Conservation (phyloP, 2,888 invertebrate species). For the Clunio marinus region DNA sequence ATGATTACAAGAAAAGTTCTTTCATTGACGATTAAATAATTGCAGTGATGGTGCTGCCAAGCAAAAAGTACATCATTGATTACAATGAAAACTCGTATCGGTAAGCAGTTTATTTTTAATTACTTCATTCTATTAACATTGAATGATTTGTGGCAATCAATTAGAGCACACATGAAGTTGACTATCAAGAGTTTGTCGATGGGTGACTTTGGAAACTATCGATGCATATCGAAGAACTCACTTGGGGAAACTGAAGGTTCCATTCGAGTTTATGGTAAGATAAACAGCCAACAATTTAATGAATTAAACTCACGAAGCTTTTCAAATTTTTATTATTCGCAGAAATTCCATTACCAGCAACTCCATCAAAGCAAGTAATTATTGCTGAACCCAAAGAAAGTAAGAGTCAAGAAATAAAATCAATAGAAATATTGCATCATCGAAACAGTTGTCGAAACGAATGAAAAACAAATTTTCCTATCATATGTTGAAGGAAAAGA, state of each 20-base stretch:
- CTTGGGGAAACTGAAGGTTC: constrained; percentile 91
- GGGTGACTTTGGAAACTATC: constrained; percentile 85
- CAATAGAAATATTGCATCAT: background rate
- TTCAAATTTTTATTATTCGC: constrained; percentile 50
- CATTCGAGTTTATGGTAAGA: constrained; percentile 82
- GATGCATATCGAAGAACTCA: constrained; percentile 90
- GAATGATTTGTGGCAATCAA: background rate
- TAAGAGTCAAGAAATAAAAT: constrained; percentile 52
- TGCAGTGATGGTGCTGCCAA: constrained; percentile 79
- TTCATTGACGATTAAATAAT: background rate
- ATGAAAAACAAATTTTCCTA: background rate
- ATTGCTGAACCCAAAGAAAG: constrained; percentile 51
- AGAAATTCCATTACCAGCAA: constrained; percentile 87
- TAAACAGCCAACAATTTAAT: too few species aligned
- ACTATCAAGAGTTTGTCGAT: constrained; percentile 78
- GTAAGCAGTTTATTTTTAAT: constrained; percentile 45
- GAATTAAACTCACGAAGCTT: constrained; percentile 42
- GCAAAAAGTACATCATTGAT: constrained; percentile 80
- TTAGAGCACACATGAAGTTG: constrained; percentile 79
- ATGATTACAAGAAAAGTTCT: background rate
- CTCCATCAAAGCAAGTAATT: constrained; percentile 66
- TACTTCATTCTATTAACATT: background rate
- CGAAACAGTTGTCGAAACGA: background rate
- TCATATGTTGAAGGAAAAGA: background rate
- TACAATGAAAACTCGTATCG: constrained; percentile 81